A percentile compares a stretch with the other conserved stretches of the same genome.
Evolutionary conservation across 2,888 invertebrate species (phyloP).

Genomic region (Coecobrya sp.): DNA sequence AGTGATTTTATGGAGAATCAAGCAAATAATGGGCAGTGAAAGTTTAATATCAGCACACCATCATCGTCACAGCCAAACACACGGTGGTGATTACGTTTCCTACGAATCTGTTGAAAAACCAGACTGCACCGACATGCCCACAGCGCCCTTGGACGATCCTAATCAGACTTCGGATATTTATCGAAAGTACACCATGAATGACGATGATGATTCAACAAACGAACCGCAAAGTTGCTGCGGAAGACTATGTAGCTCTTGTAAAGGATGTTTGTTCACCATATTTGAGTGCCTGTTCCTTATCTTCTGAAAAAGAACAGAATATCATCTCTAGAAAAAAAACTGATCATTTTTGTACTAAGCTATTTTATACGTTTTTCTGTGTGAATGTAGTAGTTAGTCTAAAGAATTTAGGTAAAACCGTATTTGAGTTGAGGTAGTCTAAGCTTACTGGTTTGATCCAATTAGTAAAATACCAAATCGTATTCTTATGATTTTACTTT

Average conservation of each 20-base stretch:
- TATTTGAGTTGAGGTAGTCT: conserved; percentile 30
- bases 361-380: background rate
- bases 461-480: background rate
- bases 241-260: conserved; percentile 62
- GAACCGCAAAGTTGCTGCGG: conserved; percentile 45
- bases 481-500: background rate
- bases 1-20: background rate
- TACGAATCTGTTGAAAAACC: conserved; percentile 47
- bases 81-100: conserved; percentile 59
- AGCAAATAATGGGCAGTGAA: conserved; percentile 68
- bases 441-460: background rate
- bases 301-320: conserved; percentile 12
- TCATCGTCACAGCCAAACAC: conserved; percentile 39
- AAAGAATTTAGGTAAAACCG: background rate
- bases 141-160: conserved; percentile 40
- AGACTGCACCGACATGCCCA: conserved; percentile 56
- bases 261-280: conserved; percentile 58
- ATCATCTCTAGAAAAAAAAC: background rate
- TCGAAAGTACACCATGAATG: conserved; percentile 69
- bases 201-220: conserved; percentile 49
- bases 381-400: background rate
- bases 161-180: conserved; percentile 42
- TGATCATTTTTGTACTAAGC: background rate
- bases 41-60: conserved; percentile 52
- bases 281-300: conserved; percentile 74